A percentile compares a stretch with the other conserved stretches of the same genome.
phyloP scores from a whole-genome alignment of 2,797 vertebrate species.

The Argyrosomus regius region DNA sequence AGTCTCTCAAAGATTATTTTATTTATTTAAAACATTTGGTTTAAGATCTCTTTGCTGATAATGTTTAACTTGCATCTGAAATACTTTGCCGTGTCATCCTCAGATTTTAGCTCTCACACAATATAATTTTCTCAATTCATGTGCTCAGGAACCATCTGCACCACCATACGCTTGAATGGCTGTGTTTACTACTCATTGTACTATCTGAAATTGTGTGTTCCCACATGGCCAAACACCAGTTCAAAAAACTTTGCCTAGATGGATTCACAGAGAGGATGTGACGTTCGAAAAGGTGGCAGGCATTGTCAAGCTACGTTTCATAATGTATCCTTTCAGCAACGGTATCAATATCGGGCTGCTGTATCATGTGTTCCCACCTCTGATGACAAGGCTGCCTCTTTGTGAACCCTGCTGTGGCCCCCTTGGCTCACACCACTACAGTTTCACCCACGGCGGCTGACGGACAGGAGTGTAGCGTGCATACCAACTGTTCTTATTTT shows the following conservation, averaged over 20 bases:
- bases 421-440: constrained; percentile 36
- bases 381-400: constrained; percentile 45
- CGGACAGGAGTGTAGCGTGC: background rate
- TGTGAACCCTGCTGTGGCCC: constrained; percentile 47
- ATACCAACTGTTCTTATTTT: background rate
- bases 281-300: background rate
- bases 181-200: constrained; percentile 24
- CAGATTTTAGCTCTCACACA: background rate
- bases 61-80: background rate
- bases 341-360: constrained; percentile 39
- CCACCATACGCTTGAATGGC: background rate
- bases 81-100: background rate
- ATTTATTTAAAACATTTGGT: background rate
- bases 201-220: background rate
- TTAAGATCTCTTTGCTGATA: background rate
- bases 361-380: constrained; percentile 64
- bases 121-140: background rate
- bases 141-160: constrained; percentile 13
- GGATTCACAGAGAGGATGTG: background rate
- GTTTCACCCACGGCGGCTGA: constrained; percentile 49
- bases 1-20: background rate
- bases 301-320: constrained; percentile 4
- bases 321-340: constrained; percentile 44
- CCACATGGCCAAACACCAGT: constrained; percentile 8
- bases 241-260: background rate